A percentile compares a stretch with the other conserved stretches of the same genome.
Conservation (phyloP, 2,113 vertebrate species). For the Cheilinus undulatus region DNA sequence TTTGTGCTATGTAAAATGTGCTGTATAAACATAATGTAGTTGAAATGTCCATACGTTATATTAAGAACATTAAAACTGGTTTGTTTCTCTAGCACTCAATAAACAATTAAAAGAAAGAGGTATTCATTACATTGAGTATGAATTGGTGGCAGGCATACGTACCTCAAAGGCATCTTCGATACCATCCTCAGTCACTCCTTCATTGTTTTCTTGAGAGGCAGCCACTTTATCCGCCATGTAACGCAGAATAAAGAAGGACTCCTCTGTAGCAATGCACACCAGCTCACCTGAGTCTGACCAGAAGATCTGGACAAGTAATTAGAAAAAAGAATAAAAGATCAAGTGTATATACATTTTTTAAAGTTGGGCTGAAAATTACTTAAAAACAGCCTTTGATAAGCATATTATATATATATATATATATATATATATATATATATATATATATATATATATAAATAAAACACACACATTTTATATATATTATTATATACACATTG, state of each 20-base stretch:
- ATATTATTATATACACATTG: too few species aligned
- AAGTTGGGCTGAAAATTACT: too few species aligned
- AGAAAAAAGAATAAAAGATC: not conserved
- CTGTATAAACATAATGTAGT: too few species aligned
- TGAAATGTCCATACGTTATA: too few species aligned
- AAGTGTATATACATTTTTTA: not conserved
- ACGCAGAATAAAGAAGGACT: slow-evolving; percentile 98
- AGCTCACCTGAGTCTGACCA: slow-evolving; percentile 99
- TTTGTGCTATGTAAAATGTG: too few species aligned
- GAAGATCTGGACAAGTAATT: slow-evolving; percentile 88
- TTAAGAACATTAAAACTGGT: too few species aligned
- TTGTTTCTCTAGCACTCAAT: not conserved
- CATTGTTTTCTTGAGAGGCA: slow-evolving; percentile 94
- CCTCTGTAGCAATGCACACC: slow-evolving; percentile 98
- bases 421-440: too few species aligned
- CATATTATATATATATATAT: too few species aligned
- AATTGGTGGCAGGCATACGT: slow-evolving; percentile 18
- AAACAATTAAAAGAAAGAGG: not conserved
- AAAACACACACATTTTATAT: too few species aligned
- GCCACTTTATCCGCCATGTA: slow-evolving; percentile 96
- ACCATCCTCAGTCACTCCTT: slow-evolving; percentile 97
- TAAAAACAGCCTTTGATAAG: too few species aligned
- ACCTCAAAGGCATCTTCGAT: slow-evolving; percentile 99
- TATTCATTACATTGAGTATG: not conserved
- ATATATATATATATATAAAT: too few species aligned